Evolutionary conservation across 2,888 invertebrate genomes (phyloP).

Genomic region (Trissoscelio sp.): DNA sequence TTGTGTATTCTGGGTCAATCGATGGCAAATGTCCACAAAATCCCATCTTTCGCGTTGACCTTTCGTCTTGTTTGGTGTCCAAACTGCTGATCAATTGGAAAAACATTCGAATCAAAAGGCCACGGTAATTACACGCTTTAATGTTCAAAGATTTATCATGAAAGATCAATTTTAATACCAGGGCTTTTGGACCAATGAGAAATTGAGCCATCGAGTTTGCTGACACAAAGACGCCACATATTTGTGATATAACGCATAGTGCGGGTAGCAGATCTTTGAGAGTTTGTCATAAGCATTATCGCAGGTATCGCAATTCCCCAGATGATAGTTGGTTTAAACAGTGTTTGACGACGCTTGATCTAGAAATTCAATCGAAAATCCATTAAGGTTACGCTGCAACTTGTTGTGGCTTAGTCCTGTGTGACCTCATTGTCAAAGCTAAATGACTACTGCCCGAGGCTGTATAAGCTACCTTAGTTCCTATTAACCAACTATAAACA

Average conservation of each 20-base stretch:
- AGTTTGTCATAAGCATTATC: conserved; percentile 5
- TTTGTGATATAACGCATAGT: background rate
- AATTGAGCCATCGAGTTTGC: background rate
- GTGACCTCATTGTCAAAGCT: conserved; percentile 72
- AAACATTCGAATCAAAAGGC: background rate
- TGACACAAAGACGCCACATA: background rate
- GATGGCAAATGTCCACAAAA: conserved; percentile 24
- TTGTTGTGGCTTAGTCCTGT: conserved; percentile 73
- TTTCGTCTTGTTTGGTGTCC: background rate
- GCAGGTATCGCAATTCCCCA: background rate
- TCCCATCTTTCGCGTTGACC: background rate
- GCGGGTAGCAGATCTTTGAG: background rate
- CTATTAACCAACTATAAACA: conserved; percentile 72
- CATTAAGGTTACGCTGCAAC: conserved; percentile 76
- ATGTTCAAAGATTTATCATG: no score
- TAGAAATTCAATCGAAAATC: conserved; percentile 77
- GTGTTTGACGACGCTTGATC: background rate
- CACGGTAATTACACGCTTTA: background rate
- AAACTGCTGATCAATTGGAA: background rate
- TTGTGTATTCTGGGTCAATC: conserved; percentile 46
- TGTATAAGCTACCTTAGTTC: conserved; percentile 17
- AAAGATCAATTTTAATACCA: no score
- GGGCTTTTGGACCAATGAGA: no score
- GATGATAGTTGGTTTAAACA: conserved; percentile 2
- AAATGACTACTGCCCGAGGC: conserved; percentile 46